phyloP scores from a whole-genome alignment of 1,140 invertebrate genomes.

The Phthorimaea operculella region DNA sequence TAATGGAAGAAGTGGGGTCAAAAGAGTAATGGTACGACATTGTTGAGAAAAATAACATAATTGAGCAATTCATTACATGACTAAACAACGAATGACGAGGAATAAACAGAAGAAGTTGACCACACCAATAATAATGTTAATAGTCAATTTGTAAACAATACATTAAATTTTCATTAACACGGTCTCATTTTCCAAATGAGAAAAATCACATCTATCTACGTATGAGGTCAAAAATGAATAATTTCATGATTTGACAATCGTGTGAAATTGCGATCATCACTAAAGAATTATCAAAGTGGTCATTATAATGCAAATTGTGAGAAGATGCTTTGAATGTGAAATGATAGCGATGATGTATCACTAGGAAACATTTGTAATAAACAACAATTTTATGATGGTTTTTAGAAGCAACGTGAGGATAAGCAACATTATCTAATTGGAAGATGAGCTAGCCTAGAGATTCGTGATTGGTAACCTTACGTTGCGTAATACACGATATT shows the following conservation, averaged over 20 bases:
- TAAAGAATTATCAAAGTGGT: not conserved
- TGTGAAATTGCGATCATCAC: not conserved
- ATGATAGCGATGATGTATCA: not conserved
- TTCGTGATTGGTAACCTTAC: conserved; percentile 38
- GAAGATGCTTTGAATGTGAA: conserved; percentile 1
- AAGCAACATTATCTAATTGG: not conserved
- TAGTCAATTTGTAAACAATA: too few relatives aligned
- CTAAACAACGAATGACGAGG: too few relatives aligned
- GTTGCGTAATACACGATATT: conserved; percentile 35
- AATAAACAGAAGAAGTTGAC: too few relatives aligned
- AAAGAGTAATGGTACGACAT: too few relatives aligned
- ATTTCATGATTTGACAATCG: not conserved
- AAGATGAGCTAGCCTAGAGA: conserved; percentile 10
- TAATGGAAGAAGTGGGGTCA: too few relatives aligned
- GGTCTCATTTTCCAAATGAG: too few relatives aligned
- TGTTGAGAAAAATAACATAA: too few relatives aligned
- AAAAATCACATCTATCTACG: too few relatives aligned
- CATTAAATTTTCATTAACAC: too few relatives aligned
- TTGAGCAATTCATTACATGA: too few relatives aligned
- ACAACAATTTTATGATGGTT: not conserved
- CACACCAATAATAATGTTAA: too few relatives aligned
- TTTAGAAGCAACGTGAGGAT: not conserved
- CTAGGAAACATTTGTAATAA: conserved; percentile 5
- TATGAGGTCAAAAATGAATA: not conserved
- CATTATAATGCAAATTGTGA: not conserved